Evolutionary conservation across 2,888 invertebrate genomes (phyloP).

Genomic region (Melangyna quadrimaculata): DNA sequence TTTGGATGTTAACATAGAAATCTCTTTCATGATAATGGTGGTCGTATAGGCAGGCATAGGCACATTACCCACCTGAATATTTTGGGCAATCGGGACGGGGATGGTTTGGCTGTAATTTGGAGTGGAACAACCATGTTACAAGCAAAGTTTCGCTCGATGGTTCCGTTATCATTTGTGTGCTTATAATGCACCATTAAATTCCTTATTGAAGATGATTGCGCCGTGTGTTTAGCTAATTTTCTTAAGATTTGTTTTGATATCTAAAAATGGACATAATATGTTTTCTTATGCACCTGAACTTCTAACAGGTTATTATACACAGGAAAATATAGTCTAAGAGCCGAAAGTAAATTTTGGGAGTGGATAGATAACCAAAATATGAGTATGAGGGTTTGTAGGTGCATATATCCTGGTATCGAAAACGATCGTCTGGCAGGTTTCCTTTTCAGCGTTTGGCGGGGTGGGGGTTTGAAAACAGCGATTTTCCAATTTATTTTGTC

Average conservation of each 20-base stretch:
- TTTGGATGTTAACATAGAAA: constrained; percentile 41
- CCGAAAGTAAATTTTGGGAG: too few relatives aligned
- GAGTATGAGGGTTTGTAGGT: too few relatives aligned
- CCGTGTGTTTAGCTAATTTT: constrained; percentile 19
- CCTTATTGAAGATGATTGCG: constrained; percentile 46
- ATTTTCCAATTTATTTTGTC: too few relatives aligned
- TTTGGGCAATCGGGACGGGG: not conserved
- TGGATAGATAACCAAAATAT: too few relatives aligned
- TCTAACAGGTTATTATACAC: not conserved
- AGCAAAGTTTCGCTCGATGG: constrained; percentile 29
- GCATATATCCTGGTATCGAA: too few relatives aligned
- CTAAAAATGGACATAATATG: not conserved
- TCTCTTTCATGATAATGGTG: not conserved
- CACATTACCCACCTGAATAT: not conserved
- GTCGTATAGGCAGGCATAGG: not conserved
- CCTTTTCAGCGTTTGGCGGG: too few relatives aligned
- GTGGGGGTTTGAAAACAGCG: too few relatives aligned
- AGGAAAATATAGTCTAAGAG: too few relatives aligned
- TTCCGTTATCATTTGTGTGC: constrained; percentile 22
- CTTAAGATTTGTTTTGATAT: constrained; percentile 7
- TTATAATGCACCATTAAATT: constrained; percentile 28
- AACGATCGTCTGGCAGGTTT: too few relatives aligned
- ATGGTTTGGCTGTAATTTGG: constrained; percentile 30
- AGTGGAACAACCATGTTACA: constrained; percentile 30
- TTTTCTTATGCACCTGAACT: constrained; percentile 20